Percentiles rank a stretch among this genome's conserved stretches.
phyloP scores from a whole-genome alignment of 2,113 vertebrate species.

The Scomber scombrus region DNA sequence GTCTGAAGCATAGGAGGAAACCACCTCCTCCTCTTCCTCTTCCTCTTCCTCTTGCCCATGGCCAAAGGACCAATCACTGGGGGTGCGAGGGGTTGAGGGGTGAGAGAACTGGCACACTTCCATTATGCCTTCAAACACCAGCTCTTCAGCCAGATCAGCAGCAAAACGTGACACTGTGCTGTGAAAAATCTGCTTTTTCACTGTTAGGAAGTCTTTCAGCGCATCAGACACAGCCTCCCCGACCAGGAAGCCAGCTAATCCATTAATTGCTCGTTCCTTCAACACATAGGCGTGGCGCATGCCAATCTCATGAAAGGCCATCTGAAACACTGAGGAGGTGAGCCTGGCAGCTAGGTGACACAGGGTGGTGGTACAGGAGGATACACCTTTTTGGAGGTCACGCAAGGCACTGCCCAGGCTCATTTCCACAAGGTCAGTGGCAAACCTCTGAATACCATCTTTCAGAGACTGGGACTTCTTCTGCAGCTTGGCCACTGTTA shows the following conservation, averaged over 20 bases:
- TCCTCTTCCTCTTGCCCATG: constrained; percentile 64
- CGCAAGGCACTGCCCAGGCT: constrained; percentile 94
- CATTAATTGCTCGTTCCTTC: constrained; percentile 92
- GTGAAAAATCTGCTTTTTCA: constrained; percentile 96
- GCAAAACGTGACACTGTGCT: constrained; percentile 92
- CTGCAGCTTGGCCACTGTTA: constrained; percentile 85
- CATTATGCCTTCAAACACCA: constrained; percentile 98
- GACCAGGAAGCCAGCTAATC: constrained; percentile 92
- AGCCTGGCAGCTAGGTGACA: constrained; percentile 94
- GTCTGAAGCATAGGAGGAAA: constrained; percentile 94
- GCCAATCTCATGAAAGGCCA: constrained; percentile 97
- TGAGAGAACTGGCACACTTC: constrained; percentile 98
- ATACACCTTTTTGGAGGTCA: constrained; percentile 95
- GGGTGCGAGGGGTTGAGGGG: constrained; percentile 88
- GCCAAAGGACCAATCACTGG: constrained; percentile 85
- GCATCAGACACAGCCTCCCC: constrained; percentile 93
- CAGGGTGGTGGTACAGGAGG: constrained; percentile 93
- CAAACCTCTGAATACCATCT: constrained; percentile 95
- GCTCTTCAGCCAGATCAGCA: constrained; percentile 94
- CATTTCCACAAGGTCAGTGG: constrained; percentile 94
- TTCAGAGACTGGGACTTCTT: constrained; percentile 89
- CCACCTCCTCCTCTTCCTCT: constrained; percentile 89
- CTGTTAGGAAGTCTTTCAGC: constrained; percentile 90
- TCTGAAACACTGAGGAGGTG: constrained; percentile 95
- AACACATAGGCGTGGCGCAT: constrained; percentile 90